A percentile compares a stretch with the other conserved stretches of the same genome.
phyloP scores from a whole-genome alignment of 2,888 invertebrate genomes.

The Choristoneura rosaceana region DNA sequence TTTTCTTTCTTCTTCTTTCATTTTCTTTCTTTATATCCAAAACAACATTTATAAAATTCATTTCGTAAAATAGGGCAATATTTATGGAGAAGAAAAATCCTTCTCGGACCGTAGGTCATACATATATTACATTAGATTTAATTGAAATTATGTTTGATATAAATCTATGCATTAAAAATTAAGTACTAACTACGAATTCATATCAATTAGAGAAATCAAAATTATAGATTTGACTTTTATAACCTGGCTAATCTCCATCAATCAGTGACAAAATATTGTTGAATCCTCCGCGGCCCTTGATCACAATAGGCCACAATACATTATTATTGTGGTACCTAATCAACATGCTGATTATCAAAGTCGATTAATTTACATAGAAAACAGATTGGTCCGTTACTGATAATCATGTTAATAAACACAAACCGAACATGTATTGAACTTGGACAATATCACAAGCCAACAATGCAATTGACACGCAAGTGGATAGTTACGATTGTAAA shows the following conservation, averaged over 20 bases:
- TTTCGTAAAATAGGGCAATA: too few species aligned
- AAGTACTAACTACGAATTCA: too few species aligned
- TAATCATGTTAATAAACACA: neutral
- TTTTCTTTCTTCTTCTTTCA: too few species aligned
- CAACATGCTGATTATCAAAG: neutral
- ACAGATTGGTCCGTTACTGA: neutral
- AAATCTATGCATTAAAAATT: too few species aligned
- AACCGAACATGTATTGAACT: neutral
- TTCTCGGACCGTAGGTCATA: too few species aligned
- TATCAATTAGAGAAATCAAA: too few species aligned
- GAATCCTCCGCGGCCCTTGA: neutral
- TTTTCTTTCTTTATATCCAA: too few species aligned
- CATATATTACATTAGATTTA: too few species aligned
- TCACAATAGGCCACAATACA: neutral
- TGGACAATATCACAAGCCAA: neutral
- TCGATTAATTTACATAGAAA: conserved; percentile 4
- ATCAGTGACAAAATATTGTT: neutral
- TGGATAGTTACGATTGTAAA: neutral
- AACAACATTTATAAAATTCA: too few species aligned
- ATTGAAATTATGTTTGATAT: too few species aligned
- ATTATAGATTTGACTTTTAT: too few species aligned
- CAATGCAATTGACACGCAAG: conserved; percentile 3
- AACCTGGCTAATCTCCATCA: neutral
- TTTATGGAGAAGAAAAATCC: too few species aligned
- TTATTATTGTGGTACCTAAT: neutral